These are phyloP conservation scores for Pituophis catenifer DNA, from an alignment of 2,113 vertebrate species.

Conservation along the genomic window DNA sequence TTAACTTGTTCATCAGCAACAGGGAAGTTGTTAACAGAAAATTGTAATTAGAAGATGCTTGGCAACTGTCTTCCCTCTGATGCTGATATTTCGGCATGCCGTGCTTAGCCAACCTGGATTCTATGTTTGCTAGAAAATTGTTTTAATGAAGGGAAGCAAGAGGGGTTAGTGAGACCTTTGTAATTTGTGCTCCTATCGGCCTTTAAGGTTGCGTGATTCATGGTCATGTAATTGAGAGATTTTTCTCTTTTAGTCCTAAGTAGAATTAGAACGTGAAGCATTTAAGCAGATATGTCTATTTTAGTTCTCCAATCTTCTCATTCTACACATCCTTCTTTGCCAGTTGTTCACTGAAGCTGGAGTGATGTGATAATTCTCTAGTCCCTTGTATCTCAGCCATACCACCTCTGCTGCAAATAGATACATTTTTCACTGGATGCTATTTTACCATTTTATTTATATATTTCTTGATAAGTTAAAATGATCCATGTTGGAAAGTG, in stretches of 20 bases:
- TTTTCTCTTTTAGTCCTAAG: background rate
- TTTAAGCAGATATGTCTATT: background rate
- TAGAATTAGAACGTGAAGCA: background rate
- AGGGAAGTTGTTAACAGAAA: background rate
- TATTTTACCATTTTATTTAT: background rate
- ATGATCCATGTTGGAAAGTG: constrained; percentile 30
- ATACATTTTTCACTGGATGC: background rate
- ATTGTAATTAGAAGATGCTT: background rate
- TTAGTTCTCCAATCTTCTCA: background rate
- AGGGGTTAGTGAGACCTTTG: background rate
- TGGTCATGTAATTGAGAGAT: background rate
- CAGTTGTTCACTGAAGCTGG: background rate
- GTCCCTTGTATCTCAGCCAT: constrained; percentile 19
- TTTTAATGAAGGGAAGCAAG: background rate
- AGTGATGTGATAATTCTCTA: fast-evolving
- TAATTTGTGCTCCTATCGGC: background rate
- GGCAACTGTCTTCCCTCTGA: background rate
- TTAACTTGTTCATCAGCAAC: background rate
- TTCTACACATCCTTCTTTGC: background rate
- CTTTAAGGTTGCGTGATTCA: background rate
- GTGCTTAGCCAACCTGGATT: background rate
- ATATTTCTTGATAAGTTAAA: constrained; percentile 16
- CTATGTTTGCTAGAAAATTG: background rate
- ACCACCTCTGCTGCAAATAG: constrained; percentile 20
- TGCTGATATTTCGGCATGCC: background rate